Base-by-base conservation (phyloP, 2,888 invertebrate species). In the Actias luna region DNA sequence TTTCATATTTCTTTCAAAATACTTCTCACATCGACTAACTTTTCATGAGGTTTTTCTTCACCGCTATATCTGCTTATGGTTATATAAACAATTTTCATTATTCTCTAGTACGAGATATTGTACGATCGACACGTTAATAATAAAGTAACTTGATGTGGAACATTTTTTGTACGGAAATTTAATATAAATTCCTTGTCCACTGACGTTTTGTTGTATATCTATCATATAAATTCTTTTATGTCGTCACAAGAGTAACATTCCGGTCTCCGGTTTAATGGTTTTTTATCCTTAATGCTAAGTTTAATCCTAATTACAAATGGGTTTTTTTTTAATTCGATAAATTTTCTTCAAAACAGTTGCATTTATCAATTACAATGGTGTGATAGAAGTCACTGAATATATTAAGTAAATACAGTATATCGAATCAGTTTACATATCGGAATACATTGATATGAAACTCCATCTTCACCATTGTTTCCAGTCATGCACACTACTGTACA, bases 131-230 rank as follows among this genome's bases (percentile, higher is more conserved):
- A 55, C 29, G 29, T 29, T 10, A 2, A 10, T 52, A 52, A 52
- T 52, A n/a, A 52, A 52, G 25, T 25, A 55, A n/a, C 8, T 55
- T 55, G 29, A 27, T 52, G 14, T 8, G n/a, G 12, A 55, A 29
- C 0, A 16, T 16, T 16, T 25, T 16, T 29, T 27, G 18, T 2
- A n/a, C 29, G 16, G 29, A 68, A 71, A 67, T 66, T 74, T 72
- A 68, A 65, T 66, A 42, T 69, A 71, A 58, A 16, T 35, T 29
- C 60, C 63, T 68, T 66, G 65, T 67, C 65, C 67, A 67, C 67
- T 60, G 62, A 67, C 63, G 66, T 68, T 67, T 65, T 55, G 29
- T 29, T 55, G 55, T 55, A 16, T 55, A 55, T 29, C 29, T n/a
- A 29, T 29, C 8, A n/a, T 29, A 29, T 29, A 55, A 29, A 55